Evolutionary conservation across 2,797 vertebrate genomes (phyloP).

Genomic region (Bradypodion ventrale): DNA sequence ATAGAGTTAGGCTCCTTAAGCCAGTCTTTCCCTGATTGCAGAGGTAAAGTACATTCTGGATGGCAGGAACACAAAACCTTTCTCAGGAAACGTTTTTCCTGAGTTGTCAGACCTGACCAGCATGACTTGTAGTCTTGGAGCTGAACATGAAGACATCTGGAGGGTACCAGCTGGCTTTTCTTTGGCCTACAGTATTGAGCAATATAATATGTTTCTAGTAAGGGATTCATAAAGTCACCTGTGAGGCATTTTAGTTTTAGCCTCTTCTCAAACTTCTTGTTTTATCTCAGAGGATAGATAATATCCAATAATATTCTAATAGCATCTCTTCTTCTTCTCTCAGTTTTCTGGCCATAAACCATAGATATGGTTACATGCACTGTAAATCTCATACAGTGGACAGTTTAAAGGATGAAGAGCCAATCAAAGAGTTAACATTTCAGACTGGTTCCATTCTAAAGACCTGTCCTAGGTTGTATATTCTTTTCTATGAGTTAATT

Average conservation of each 20-base stretch:
- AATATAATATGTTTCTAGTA: background rate
- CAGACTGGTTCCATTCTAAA: too few relatives aligned
- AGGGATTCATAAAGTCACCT: background rate
- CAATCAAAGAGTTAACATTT: too few relatives aligned
- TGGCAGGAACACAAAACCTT: background rate
- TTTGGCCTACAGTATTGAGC: background rate
- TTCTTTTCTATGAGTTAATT: too few relatives aligned
- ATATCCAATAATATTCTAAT: background rate
- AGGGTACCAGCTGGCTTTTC: background rate
- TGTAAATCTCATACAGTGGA: background rate
- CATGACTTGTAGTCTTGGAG: background rate
- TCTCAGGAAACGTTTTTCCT: background rate
- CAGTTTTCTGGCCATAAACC: background rate
- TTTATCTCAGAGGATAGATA: background rate
- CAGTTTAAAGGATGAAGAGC: too few relatives aligned
- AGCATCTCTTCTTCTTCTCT: background rate
- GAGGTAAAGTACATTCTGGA: constrained; percentile 19
- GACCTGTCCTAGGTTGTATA: too few relatives aligned
- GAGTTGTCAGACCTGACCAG: background rate
- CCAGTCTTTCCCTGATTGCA: background rate
- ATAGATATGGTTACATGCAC: background rate
- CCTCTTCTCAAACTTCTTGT: background rate
- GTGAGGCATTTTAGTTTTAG: background rate
- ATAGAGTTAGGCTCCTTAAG: background rate
- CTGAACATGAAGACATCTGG: background rate